Conservation (phyloP, 2,888 invertebrate genomes). For the Julus scanicus region DNA sequence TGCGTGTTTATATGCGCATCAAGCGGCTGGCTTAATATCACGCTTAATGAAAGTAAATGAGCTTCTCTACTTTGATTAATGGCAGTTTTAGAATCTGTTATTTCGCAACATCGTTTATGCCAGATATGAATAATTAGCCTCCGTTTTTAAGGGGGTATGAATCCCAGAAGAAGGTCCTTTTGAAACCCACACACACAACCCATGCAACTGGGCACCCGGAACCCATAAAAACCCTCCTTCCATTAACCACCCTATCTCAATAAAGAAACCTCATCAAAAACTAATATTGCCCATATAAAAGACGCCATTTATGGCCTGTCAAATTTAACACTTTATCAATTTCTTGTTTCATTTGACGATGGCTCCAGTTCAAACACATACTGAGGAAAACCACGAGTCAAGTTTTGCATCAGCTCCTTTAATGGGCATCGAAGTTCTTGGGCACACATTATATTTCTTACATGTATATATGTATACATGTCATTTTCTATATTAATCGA, state of each 20-base stretch:
- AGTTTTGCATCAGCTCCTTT: too few species aligned
- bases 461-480: too few species aligned
- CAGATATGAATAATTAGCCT: not conserved
- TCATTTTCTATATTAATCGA: too few species aligned
- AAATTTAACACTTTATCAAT: too few species aligned
- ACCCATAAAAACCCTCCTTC: too few species aligned
- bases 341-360: too few species aligned
- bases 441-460: too few species aligned
- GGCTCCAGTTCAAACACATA: too few species aligned
- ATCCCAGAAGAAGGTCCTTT: not conserved
- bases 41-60: constrained; percentile 19
- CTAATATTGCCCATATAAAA: not conserved
- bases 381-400: too few species aligned
- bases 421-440: too few species aligned
- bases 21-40: not conserved
- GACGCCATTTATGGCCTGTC: too few species aligned
- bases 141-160: not conserved
- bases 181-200: not conserved
- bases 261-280: not conserved
- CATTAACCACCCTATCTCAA: not conserved
- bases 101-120: not conserved
- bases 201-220: not conserved
- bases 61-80: constrained; percentile 11
- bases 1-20: not conserved
- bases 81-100: not conserved